Evolutionary conservation across 2,888 invertebrate genomes (phyloP), one percentile per base, ranked within the genome.

Genomic region (Unio delphinus): DNA sequence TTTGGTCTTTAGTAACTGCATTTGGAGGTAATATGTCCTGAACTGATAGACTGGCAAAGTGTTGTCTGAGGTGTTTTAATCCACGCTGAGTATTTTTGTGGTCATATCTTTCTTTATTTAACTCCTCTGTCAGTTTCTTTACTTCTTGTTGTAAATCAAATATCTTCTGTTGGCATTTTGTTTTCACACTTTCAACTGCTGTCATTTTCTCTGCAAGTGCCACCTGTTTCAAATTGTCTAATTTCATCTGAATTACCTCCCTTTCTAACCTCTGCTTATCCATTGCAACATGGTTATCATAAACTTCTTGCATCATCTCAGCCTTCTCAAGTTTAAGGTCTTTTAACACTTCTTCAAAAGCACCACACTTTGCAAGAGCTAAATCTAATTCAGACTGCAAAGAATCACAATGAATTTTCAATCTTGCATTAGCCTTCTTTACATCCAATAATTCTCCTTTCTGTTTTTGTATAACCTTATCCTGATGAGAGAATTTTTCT

Each of bases 21-120:
- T 79, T 80, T 6, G 78, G 77, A 28, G 81, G 80, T 61, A 84
- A 23, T 28, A 85, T 80, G 57, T 83, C 78, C 4, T 80, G 73
- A 0, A 83, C 65, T 55, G 84, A 80, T 23, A 87, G 65, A 75
- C 83, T 84, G 23, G 87, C 79, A 70, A 87, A 88, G 72, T 88
- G 88, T 45, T 79, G 76, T 56, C 85, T 68, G 54, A 88, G 73
- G 75, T 87, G 86, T 57, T 85, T 81, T 45, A 88, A 76, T 7
- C 84, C 87, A 75, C 82, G 80, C 67, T 81, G 82, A 8, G 87
- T 82, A 26, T 76, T 74, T 28, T 65, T 70, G 72, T 87, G 83
- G 18, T 79, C 69, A 64, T 78, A 70, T 64, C 67, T 79, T 70
- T 87, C 87, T 55, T 80, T 74, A 5, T 73, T 70, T 23, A 87